These are phyloP conservation scores for Marmota flaviventris DNA, from an alignment of 2,113 vertebrate genomes.

Conservation along the genomic window DNA sequence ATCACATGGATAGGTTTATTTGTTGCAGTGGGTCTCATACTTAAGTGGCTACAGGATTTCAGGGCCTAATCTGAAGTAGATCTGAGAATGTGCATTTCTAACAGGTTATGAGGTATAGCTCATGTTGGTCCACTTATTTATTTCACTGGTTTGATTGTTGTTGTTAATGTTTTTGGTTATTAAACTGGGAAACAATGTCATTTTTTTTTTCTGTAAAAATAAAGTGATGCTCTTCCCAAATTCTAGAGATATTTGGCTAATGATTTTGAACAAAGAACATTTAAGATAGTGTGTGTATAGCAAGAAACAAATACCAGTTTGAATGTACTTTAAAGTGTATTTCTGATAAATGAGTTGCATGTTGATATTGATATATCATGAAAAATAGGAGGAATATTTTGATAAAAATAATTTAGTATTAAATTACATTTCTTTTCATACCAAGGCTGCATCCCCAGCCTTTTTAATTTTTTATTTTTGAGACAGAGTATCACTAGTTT, in stretches of 20 bases:
- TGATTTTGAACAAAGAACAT: constrained; percentile 22
- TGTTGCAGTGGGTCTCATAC: background rate
- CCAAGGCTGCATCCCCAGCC: too few species aligned
- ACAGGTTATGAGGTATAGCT: background rate
- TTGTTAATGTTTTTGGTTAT: constrained; percentile 5
- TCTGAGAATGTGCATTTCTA: constrained; percentile 17
- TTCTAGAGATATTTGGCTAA: constrained; percentile 33
- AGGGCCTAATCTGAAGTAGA: background rate
- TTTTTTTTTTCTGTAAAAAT: constrained; percentile 18
- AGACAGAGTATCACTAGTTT: background rate
- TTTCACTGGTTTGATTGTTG: background rate
- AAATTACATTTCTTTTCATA: background rate
- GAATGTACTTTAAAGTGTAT: background rate
- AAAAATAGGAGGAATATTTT: constrained; percentile 4
- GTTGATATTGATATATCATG: background rate
- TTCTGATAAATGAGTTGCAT: constrained; percentile 46
- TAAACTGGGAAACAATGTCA: background rate
- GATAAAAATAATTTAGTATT: constrained; percentile 18
- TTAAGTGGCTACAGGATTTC: background rate
- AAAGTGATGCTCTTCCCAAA: background rate
- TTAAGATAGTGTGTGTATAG: background rate
- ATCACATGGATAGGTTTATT: background rate
- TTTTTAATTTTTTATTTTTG: background rate
- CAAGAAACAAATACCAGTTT: constrained; percentile 12
- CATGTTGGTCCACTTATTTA: background rate